A percentile compares a stretch with the other conserved stretches of the same genome.
Evolutionary conservation across 2,113 vertebrate genomes (phyloP).

Genomic region (Noturus placidus): DNA sequence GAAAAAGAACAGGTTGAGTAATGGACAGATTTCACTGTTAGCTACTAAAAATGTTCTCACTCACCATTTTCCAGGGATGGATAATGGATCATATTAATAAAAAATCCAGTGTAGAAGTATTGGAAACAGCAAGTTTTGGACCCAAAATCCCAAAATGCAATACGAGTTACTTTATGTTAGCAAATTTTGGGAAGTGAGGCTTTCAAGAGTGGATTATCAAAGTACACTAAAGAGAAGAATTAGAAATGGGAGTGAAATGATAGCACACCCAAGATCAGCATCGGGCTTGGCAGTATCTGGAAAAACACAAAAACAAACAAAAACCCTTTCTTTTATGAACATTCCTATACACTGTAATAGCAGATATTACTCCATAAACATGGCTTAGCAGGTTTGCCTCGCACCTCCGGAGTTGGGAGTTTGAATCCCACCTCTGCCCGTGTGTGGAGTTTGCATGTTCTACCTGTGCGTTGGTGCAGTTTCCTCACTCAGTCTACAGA

Average conservation of each 20-base stretch:
- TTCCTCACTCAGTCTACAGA: no score
- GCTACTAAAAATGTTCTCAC: not conserved
- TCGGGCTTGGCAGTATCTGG: not conserved
- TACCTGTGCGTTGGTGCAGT: no score
- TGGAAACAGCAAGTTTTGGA: not conserved
- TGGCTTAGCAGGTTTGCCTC: no score
- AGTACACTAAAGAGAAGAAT: not conserved
- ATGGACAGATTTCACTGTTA: not conserved
- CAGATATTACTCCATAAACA: not conserved
- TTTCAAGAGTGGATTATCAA: not conserved
- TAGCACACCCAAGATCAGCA: not conserved
- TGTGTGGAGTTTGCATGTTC: no score
- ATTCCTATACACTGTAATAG: not conserved
- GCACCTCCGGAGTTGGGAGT: no score
- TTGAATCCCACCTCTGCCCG: no score
- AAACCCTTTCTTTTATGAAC: not conserved
- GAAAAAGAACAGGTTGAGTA: not conserved
- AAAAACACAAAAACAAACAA: not conserved
- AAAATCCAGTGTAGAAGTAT: not conserved
- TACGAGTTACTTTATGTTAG: not conserved
- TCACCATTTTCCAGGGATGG: not conserved
- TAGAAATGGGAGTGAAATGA: not conserved
- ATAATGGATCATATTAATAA: not conserved
- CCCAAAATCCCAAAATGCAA: not conserved
- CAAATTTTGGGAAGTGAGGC: not conserved